Percentiles rank a stretch among this genome's conserved stretches.
These are phyloP conservation scores for Antennarius maculatus DNA, from an alignment of 2,797 vertebrate genomes.

Conservation along the genomic window DNA sequence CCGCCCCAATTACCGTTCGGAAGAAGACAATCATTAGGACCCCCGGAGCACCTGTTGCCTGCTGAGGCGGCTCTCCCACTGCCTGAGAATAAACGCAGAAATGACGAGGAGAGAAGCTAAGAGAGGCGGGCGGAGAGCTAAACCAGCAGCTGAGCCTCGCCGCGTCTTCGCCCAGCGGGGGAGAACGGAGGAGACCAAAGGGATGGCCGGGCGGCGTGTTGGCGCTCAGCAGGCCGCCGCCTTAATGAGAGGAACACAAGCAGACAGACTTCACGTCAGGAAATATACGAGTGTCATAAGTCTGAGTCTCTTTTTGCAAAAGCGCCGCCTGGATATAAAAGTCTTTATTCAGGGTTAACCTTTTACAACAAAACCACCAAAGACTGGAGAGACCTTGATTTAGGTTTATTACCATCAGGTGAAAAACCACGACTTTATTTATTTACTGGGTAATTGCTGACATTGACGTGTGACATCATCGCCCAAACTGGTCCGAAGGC, in stretches of 20 bases:
- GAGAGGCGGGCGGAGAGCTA: constrained; percentile 17
- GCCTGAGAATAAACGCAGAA: constrained; percentile 38
- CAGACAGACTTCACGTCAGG: constrained; percentile 46
- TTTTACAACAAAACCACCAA: constrained; percentile 14
- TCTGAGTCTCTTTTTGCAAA: constrained; percentile 29
- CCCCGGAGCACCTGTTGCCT: constrained; percentile 61
- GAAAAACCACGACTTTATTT: neutral
- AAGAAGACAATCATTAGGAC: constrained; percentile 63
- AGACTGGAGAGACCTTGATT: neutral
- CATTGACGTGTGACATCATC: too few species aligned
- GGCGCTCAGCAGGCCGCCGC: constrained; percentile 49
- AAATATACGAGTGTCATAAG: constrained; percentile 32
- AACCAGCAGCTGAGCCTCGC: constrained; percentile 28
- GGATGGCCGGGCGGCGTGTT: constrained; percentile 22
- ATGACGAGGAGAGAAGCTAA: constrained; percentile 21
- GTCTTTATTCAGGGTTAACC: constrained; percentile 21
- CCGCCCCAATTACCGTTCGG: constrained; percentile 72
- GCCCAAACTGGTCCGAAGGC: too few species aligned
- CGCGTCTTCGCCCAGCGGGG: constrained; percentile 18
- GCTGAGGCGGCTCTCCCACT: constrained; percentile 46
- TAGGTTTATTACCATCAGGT: constrained; percentile 5
- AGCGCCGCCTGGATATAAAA: constrained; percentile 13
- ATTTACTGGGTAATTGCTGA: neutral
- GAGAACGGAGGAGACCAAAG: constrained; percentile 15
- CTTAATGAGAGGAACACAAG: constrained; percentile 61